Base-by-base conservation (phyloP, 2,113 vertebrate genomes). In the Oryzias melastigma region DNA sequence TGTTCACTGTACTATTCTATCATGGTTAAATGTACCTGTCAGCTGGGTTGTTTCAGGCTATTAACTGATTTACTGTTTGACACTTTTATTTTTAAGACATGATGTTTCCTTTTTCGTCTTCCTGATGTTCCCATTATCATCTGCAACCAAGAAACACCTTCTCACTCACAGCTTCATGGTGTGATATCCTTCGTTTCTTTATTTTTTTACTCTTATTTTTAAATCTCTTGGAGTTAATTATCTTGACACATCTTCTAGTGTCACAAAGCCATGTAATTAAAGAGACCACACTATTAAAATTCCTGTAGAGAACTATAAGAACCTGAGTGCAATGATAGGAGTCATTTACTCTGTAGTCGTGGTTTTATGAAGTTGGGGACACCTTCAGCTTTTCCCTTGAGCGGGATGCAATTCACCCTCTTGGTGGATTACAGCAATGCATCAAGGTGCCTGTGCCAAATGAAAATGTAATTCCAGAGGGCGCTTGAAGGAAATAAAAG, bases 381-480 rank as follows among this genome's bases (percentile, higher is more conserved):
- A 68, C 56, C 49, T 55, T 75, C 64, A 20, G 58, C 52, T 62
- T 49, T 24, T 46, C 44, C 52, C 58, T 48, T 69, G 59, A 19
- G 54, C 68, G 55, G 69, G 64, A 66, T 58, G 65, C 51, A 53
- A 61, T 80, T 65, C 70, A 56, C 55, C 63, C 45, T 58, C 44
- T 68, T 55, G 58, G 62, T 73, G 82, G 65, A 80, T 80, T 78
- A 73, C 62, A 72, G 55, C 70, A 49, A 82, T 84, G 77, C 75
- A 81, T 87, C 84, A 84, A 68, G 64, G 50, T 61, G 73, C 65
- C 80, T 19, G 62, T 46, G 69, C 71, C 68, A 84, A 81, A 84
- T 80, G 83, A 84, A 86, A 84, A 83, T 69, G 68, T 62, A 73
- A 89, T 87, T 84, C 77, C 73, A 3, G 19, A 68, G 57, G 50